These are phyloP conservation scores for Myxocyprinus asiaticus DNA, from an alignment of 2,113 vertebrate species.

Conservation along the genomic window DNA sequence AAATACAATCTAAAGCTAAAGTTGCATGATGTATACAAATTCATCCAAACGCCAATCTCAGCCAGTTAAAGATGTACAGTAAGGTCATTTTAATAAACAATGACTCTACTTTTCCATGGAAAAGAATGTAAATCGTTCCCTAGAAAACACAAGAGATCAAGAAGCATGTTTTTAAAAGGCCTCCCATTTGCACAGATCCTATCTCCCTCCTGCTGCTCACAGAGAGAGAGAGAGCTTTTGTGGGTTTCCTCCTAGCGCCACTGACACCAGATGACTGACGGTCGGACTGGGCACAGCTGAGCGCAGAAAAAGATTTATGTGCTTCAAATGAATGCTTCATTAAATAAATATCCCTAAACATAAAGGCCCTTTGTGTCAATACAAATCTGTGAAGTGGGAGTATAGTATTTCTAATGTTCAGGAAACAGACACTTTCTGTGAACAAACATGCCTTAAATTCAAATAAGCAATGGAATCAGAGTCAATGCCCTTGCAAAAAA, in stretches of 20 bases:
- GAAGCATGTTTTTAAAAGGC: constrained; percentile 18
- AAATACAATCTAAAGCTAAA: neutral
- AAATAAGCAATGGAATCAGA: neutral
- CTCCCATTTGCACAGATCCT: constrained; percentile 16
- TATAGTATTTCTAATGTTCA: neutral
- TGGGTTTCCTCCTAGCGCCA: constrained; percentile 10
- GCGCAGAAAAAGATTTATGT: constrained; percentile 24
- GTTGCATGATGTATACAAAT: neutral
- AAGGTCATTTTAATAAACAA: constrained; percentile 11
- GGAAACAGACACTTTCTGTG: constrained; percentile 10
- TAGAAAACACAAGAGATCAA: neutral
- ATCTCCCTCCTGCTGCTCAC: constrained; percentile 7
- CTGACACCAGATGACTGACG: constrained; percentile 21
- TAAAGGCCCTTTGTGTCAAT: constrained; percentile 25
- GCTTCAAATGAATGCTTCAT: constrained; percentile 23
- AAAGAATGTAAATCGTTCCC: neutral
- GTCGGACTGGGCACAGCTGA: neutral
- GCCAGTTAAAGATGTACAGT: neutral
- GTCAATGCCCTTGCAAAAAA: neutral
- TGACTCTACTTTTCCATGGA: neutral
- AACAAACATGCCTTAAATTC: neutral
- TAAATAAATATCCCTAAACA: constrained; percentile 27
- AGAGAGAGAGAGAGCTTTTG: neutral
- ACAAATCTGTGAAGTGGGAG: neutral
- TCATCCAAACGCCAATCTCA: constrained; percentile 2